These are phyloP conservation scores for Sebastes matsubarae DNA, from an alignment of 2,797 vertebrate genomes.

Conservation along the genomic window DNA sequence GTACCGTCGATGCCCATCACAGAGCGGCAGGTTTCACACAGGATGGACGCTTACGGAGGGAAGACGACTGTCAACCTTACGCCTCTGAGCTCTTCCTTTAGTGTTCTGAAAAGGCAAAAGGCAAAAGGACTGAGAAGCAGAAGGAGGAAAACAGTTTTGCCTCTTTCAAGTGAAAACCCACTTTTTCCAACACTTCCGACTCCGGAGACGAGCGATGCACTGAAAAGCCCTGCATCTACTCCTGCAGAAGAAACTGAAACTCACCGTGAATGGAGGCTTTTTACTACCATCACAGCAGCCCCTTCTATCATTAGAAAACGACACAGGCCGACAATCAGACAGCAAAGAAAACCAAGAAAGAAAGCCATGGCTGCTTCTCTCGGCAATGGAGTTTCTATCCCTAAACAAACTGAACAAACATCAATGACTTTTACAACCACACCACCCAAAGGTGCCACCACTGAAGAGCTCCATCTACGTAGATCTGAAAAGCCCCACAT, in stretches of 20 bases:
- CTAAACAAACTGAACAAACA: conserved; percentile 35
- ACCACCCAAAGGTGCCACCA: neutral
- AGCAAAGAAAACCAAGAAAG: conserved; percentile 42
- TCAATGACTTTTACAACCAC: conserved; percentile 31
- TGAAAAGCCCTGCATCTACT: neutral
- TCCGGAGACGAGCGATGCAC: neutral
- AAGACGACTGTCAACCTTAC: neutral
- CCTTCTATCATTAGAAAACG: conserved; percentile 24
- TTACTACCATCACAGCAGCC: conserved; percentile 6
- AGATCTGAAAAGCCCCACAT: neutral
- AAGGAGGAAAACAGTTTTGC: conserved; percentile 51
- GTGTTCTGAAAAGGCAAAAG: conserved; percentile 51
- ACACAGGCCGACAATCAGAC: conserved; percentile 36
- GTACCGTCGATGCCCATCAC: neutral
- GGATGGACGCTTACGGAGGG: neutral
- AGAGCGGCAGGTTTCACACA: conserved; percentile 29
- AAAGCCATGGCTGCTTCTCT: neutral
- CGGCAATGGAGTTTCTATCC: neutral
- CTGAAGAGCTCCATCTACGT: neutral
- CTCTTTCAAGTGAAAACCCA: conserved; percentile 25
- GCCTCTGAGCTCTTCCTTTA: conserved; percentile 18
- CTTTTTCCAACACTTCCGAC: neutral
- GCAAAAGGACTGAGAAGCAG: conserved; percentile 53
- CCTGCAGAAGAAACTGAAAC: conserved; percentile 16
- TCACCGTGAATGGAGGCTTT: conserved; percentile 32